These are phyloP conservation scores for Dicentrarchus labrax DNA, from an alignment of 2,113 vertebrate genomes.

Conservation along the genomic window DNA sequence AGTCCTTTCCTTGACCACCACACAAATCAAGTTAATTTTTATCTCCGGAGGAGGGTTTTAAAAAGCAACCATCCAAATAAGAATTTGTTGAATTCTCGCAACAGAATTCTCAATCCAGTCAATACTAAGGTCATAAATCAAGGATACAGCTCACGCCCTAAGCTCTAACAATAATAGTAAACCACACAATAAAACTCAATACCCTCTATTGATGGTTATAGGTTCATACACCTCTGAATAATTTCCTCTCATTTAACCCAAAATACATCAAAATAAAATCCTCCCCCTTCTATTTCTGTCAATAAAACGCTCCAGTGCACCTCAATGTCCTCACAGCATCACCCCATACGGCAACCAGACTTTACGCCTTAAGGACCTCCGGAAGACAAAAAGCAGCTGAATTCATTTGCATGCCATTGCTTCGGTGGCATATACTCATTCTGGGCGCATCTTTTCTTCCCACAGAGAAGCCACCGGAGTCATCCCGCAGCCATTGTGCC, in stretches of 20 bases:
- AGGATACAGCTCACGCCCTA: conserved; percentile 40
- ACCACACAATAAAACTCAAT: conserved; percentile 69
- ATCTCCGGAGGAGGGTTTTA: conserved; percentile 15
- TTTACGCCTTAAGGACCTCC: conserved; percentile 68
- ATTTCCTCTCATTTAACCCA: conserved; percentile 76
- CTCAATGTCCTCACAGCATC: conserved; percentile 69
- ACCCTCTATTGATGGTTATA: conserved; percentile 56
- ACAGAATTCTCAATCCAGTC: conserved; percentile 39
- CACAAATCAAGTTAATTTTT: conserved; percentile 50
- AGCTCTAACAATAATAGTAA: conserved; percentile 75
- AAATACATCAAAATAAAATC: conserved; percentile 80
- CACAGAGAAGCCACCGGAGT: conserved; percentile 58
- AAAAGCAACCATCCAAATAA: conserved; percentile 59
- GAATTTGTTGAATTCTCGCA: conserved; percentile 36
- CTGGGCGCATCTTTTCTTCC: conserved; percentile 54
- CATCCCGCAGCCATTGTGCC: conserved; percentile 35
- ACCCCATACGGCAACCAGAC: conserved; percentile 78
- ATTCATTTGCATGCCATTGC: conserved; percentile 79
- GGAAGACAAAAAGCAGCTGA: conserved; percentile 72
- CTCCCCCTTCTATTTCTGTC: conserved; percentile 66
- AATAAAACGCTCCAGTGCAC: conserved; percentile 75
- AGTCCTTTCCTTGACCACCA: conserved; percentile 1
- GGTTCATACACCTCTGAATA: conserved; percentile 82
- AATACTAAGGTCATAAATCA: conserved; percentile 69
- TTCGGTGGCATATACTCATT: conserved; percentile 39